Percentiles rank a stretch among this genome's conserved stretches.
phyloP scores from a whole-genome alignment of 2,888 invertebrate species.

The Slavum lentiscoides region DNA sequence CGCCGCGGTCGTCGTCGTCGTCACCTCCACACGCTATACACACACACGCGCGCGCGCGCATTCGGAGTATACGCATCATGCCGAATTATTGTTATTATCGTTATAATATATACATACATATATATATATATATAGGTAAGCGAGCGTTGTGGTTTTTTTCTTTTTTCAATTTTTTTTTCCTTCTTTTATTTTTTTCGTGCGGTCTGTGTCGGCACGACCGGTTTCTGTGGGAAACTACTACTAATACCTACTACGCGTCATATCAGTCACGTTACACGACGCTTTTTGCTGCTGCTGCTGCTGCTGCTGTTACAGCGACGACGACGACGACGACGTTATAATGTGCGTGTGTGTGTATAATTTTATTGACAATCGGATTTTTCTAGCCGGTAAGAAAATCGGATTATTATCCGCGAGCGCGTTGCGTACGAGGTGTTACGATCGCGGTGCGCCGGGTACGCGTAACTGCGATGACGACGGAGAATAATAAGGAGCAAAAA shows the following conservation, averaged over 20 bases:
- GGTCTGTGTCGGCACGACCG: constrained; percentile 53
- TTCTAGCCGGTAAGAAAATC: constrained; percentile 41
- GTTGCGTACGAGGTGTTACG: too few species aligned
- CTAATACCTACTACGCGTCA: constrained; percentile 27
- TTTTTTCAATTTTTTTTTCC: constrained; percentile 26
- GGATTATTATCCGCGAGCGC: constrained; percentile 28
- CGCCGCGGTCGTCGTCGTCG: constrained; percentile 19
- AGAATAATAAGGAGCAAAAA: too few species aligned
- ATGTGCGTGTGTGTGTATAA: background rate
- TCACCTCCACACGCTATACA: constrained; percentile 20
- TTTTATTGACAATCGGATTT: constrained; percentile 34
- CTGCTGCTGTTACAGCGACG: background rate
- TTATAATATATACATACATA: constrained; percentile 16
- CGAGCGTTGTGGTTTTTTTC: constrained; percentile 6
- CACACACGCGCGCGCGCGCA: background rate
- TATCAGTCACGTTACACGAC: constrained; percentile 45
- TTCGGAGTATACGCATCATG: constrained; percentile 43
- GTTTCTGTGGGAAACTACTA: constrained; percentile 53
- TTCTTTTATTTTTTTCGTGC: constrained; percentile 43
- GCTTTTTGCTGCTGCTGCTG: constrained; percentile 1
- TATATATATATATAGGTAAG: constrained; percentile 8
- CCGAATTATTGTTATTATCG: constrained; percentile 52
- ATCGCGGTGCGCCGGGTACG: too few species aligned
- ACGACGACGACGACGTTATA: constrained; percentile 7
- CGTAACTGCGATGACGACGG: too few species aligned